Base-by-base conservation (phyloP, 2,888 invertebrate genomes). In the Cyclophora albipunctata region DNA sequence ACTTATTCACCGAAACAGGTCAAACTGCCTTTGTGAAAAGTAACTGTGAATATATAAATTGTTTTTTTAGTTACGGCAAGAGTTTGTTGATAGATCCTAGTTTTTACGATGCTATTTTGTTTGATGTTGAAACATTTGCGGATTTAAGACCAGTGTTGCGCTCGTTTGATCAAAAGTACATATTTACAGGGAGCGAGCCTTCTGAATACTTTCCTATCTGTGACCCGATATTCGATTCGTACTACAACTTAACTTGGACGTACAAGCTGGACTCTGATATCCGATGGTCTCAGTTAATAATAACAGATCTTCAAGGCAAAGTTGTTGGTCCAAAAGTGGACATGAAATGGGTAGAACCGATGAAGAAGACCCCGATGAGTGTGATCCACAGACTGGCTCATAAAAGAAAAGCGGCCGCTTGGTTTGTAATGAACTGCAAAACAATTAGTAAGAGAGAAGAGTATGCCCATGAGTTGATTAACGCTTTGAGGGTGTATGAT, bases 51-150 rank as follows among this genome's bases (percentile, higher is more conserved):
- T 72, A 75, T 50, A 67, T 63, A 5, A 87, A 90, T 48, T 91
- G 91, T 54, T 86, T 67, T 51, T 63, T 90, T 1, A 89, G 83
- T 0, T 71, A 63, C 35, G 65, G 81, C 3, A 80, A 69, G 47
- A 62, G 54, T 3, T 76, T 60, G 45, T 54, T 85, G 0, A 59
- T 70, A 0, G 78, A 90, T 49, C 68, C 80, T 3, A 67, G 76
- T 7, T 56, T 74, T 35, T 87, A 68, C 41, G 89, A 91, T 45
- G 91, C 90, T 0, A 71, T 91, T 4, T 46, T 91, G 0, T 91
- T 91, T 49, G 90, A 91, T 48, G 84, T 82, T 0, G 82, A 85
- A 54, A 75, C 75, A 48, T 57, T 56, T 50, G 83, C 81, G 80
- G 77, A 80, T 33, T 33, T 43, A 0, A 66, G 69, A 48, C 72